Evolutionary conservation across 2,797 vertebrate genomes (phyloP), one percentile per base, ranked within the genome.

Genomic region (Cryptoprocta ferox): DNA sequence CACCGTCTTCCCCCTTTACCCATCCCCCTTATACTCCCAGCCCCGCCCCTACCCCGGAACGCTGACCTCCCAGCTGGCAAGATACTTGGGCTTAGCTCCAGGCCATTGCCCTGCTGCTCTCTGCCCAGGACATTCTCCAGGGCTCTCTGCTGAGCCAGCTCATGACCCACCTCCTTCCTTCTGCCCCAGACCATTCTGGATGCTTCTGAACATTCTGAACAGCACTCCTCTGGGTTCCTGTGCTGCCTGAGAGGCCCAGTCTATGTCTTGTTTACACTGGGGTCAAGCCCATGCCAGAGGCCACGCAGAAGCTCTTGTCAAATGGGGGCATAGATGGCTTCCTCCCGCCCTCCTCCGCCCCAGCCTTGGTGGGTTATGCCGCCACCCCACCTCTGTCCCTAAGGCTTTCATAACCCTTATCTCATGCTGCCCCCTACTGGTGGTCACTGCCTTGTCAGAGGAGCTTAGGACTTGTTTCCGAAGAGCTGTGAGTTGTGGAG

Each of bases 381-480:
- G 42, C 71, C n/a, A 14, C 18, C 15, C 0, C 0, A 21, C 21
- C 15, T 68, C 53, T 2, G 6, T 5, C 45, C 11, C 0, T 0
- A 53, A 70, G 39, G 24, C 30, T 73, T 91, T 35, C 0, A 3
- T 10, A 42, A 79, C 8, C 2, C 73, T 82, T 76, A 21, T 35
- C 79, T 61, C 32, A 0, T 87, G 86, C 94, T 96, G 85, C 95
- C 95, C 92, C 88, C 97, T 97, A 13, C 83, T 95, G 97, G 92
- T 6, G 0, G 0, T 8, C 24, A 37, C 14, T 0, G 32, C 48
- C 48, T 61, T 13, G 10, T 32, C 42, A 24, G 16, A 39, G 13
- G 48, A 15, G 48, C 3, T 61, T 1, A 28, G 13, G 50, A 9
- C 37, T 45, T 10, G 61, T 30, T 78, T 42, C 39, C 24, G 8